Evolutionary conservation across 1,140 invertebrate genomes (phyloP), one percentile per base, ranked within the genome.

Genomic region (Oreohelix idahoensis): DNA sequence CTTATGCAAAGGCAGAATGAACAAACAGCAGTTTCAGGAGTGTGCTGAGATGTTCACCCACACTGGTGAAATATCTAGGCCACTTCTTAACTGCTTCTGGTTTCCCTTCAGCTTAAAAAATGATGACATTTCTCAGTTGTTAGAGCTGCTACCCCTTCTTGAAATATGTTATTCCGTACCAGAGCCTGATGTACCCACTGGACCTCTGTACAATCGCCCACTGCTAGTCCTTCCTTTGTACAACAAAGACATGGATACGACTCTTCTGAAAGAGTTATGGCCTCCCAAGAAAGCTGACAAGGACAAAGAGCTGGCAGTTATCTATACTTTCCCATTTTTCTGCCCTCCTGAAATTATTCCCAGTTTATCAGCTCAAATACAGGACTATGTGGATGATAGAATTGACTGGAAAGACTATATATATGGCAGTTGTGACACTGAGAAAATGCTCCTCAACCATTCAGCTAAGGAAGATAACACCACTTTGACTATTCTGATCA

Each of bases 161-260:
- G 88, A 91, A 38, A 85, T 92, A 4, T 90, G 89, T 76, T 92
- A 91, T 80, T 84, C 87, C 4, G 84, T 92, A 17, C 90, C 89
- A 15, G 90, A 92, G 82, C 89, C 91, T n/a, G 85, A 87, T 20
- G 75, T 88, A 13, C 89, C 90, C n/a, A 84, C 77, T 17, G 83
- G 88, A 17, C 86, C 81, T 17, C 79, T 88, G 10, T 81, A 87
- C 82, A 81, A 71, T n/a, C 84, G 85, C 4, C 87, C 92, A 39
- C 77, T 92, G 26, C 84, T 91, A 76, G 91, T 91, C 1, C 75
- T 92, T 15, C 91, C 91, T 0, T 91, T 87, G 89, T 92, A 89
- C 84, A 91, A 89, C 81, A 86, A 79, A n/a, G 88, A 90, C 38
- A 66, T 73, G 0, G 85, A 85, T 23, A 39, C 76, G 36, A 69